Percentiles rank a stretch among this genome's conserved stretches.
Evolutionary conservation across 2,888 invertebrate genomes (phyloP).

Genomic region (Synanthedon tipuliformis): DNA sequence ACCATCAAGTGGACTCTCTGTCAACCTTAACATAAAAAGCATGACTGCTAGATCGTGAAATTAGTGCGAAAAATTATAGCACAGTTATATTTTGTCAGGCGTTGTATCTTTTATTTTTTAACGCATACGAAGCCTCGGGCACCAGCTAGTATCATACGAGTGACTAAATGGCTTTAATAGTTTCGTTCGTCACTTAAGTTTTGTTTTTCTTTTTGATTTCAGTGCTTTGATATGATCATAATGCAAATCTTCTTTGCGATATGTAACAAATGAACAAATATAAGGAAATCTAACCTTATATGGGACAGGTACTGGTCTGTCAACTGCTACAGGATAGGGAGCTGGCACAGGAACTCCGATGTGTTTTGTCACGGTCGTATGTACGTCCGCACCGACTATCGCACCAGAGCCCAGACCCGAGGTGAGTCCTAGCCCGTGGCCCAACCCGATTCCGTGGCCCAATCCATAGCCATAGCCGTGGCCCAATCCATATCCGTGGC

Average conservation of each 20-base stretch:
- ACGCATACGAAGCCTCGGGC: too few relatives aligned
- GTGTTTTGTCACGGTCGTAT: slow-evolving; percentile 62
- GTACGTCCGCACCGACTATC: slow-evolving; percentile 56
- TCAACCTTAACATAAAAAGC: too few relatives aligned
- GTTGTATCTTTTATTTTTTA: too few relatives aligned
- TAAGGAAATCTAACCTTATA: slow-evolving; percentile 34
- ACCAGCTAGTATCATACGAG: too few relatives aligned
- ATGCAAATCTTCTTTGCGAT: neutral
- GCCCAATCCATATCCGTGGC: slow-evolving; percentile 12
- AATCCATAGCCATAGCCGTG: slow-evolving; percentile 11
- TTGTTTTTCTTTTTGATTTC: too few relatives aligned
- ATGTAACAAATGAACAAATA: neutral
- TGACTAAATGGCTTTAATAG: too few relatives aligned
- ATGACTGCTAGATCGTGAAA: too few relatives aligned
- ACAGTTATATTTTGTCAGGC: too few relatives aligned
- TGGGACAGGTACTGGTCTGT: slow-evolving; percentile 56
- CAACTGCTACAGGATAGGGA: slow-evolving; percentile 60
- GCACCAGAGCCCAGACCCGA: slow-evolving; percentile 17
- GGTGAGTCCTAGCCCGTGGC: slow-evolving; percentile 12
- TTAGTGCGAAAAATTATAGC: too few relatives aligned
- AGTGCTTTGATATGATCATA: too few relatives aligned
- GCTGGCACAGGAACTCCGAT: slow-evolving; percentile 61
- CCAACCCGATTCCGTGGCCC: slow-evolving; percentile 8
- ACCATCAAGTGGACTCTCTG: too few relatives aligned
- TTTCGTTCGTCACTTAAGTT: too few relatives aligned